Evolutionary conservation across 2,113 vertebrate species (phyloP).

Genomic region (Lophochroa leadbeateri): DNA sequence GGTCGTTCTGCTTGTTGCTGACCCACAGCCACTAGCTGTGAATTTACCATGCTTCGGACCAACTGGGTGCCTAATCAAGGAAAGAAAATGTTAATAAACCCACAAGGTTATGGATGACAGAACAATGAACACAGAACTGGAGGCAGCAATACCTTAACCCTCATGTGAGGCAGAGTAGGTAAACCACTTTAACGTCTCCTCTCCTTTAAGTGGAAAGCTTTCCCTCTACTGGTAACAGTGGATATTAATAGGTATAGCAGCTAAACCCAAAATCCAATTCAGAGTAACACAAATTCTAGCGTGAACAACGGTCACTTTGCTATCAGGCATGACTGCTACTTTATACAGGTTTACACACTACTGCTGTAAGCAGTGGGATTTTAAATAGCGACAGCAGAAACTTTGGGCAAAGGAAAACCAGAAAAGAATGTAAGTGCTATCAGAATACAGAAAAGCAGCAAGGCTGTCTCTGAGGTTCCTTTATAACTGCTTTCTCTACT

Average conservation of each 20-base stretch:
- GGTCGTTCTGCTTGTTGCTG: conserved; percentile 79
- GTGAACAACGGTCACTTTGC: background rate
- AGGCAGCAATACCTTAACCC: background rate
- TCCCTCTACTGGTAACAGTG: background rate
- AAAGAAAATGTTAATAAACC: background rate
- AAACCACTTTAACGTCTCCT: background rate
- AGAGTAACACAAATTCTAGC: background rate
- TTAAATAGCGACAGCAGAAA: background rate
- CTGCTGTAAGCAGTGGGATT: background rate
- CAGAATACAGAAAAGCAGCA: background rate
- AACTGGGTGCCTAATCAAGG: conserved; percentile 83
- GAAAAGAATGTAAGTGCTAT: background rate
- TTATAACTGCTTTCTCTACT: background rate
- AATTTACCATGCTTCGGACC: conserved; percentile 83
- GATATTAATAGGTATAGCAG: background rate
- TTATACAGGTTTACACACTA: background rate
- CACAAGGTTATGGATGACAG: background rate
- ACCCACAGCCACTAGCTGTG: conserved; percentile 87
- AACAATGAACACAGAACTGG: background rate
- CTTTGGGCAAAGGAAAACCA: background rate
- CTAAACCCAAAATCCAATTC: background rate
- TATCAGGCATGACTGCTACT: background rate
- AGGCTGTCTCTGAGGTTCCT: background rate
- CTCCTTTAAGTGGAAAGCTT: background rate
- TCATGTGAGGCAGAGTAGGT: background rate